A percentile compares a stretch with the other conserved stretches of the same genome.
Evolutionary conservation across 2,888 invertebrate species (phyloP).

Genomic region (Abscondita cerata): DNA sequence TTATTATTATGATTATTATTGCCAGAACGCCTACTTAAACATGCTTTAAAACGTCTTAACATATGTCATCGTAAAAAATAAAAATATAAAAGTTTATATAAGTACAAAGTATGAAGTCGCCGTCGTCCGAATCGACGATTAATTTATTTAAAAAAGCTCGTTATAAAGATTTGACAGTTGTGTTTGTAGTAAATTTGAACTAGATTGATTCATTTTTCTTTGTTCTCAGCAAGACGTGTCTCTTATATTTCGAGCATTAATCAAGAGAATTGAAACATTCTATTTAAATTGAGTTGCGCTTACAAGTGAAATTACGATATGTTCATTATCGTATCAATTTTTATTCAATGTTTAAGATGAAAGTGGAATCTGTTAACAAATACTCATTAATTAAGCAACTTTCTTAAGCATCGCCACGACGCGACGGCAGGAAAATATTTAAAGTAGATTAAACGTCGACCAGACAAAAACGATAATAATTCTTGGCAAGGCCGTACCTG

Average conservation of each 20-base stretch:
- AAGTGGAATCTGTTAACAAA: background rate
- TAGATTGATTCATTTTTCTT: conserved; percentile 36
- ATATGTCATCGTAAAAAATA: conserved; percentile 19
- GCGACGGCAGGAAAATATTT: too few species aligned
- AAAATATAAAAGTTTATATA: conserved; percentile 15
- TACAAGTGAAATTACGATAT: too few species aligned
- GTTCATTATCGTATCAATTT: too few species aligned
- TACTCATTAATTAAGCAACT: background rate
- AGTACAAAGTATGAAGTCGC: conserved; percentile 15
- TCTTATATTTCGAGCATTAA: conserved; percentile 14
- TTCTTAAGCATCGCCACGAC: too few species aligned
- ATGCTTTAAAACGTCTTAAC: conserved; percentile 12
- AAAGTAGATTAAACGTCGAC: background rate
- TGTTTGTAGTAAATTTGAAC: conserved; percentile 37
- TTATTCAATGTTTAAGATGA: background rate
- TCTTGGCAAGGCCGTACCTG: conserved; percentile 20
- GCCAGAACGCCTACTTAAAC: conserved; percentile 14
- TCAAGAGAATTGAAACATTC: background rate
- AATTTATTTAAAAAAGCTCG: conserved; percentile 26
- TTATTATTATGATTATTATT: conserved; percentile 9
- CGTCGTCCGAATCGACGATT: conserved; percentile 22
- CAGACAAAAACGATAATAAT: conserved; percentile 21
- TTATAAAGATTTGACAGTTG: conserved; percentile 25
- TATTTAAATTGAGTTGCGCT: background rate
- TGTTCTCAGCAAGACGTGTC: conserved; percentile 31